Evolutionary conservation across 2,888 invertebrate genomes (phyloP), one percentile per base, ranked within the genome.

Genomic region (Desoria tigrina): DNA sequence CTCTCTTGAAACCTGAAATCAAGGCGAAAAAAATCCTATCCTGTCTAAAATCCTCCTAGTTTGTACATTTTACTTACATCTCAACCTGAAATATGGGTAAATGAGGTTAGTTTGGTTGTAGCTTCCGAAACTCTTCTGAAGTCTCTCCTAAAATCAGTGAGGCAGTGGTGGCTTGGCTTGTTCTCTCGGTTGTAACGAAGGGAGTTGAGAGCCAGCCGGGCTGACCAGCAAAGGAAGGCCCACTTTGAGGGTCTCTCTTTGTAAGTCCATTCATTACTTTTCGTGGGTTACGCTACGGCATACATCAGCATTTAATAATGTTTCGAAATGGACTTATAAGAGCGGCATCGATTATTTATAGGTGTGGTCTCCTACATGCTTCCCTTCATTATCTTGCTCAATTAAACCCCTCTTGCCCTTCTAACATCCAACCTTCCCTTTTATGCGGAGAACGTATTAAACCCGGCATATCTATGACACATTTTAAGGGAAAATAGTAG

Each of bases 321-420:
- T 51, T 42, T 42, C 37, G 6, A 57, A 57, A 57, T 55, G 55
- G 32, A 57, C 57, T 57, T 37, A 37, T 27, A 42, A 42, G 57
- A 42, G 42, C 9, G 18, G 62, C 66, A 71, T 71, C 66, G 71
- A 71, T 71, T 68, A 71, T 69, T 72, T 65, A 69, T 72, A 72
- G 71, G 71, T 69, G 71, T 69, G 71, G 71, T 62, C 66, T 62
- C n/a, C 42, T 61, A 49, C 65, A 60, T 61, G 65, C 50, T 65
- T 61, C 37, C 56, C 50, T 64, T 66, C 61, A 63, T 58, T 65
- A 65, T 56, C 61, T 27, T n/a, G 32, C 37, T 51, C 50, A 61
- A 51, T 61, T 61, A 57, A 55, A 18, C 11, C 23, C 26, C 57
- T 57, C 42, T 32, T 45, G 21, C 45, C 21, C 32, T 55, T 55